A percentile compares a stretch with the other conserved stretches of the same genome.
phyloP scores from a whole-genome alignment of 2,797 vertebrate genomes.

The Lithobates pipiens region DNA sequence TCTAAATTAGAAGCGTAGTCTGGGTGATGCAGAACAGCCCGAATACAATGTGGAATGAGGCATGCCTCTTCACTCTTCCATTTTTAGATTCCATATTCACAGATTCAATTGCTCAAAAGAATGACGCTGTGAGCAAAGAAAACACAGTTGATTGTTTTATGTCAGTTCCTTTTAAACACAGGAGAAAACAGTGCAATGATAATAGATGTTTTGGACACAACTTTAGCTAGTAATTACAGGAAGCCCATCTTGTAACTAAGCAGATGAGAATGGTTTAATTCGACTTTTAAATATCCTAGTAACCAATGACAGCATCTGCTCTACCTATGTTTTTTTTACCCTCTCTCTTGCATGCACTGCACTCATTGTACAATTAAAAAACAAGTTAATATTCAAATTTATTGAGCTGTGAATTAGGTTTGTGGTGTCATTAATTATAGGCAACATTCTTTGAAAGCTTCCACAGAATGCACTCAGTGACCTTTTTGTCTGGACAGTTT shows the following conservation, averaged over 20 bases:
- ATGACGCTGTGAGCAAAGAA: conserved; percentile 12
- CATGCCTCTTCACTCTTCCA: conserved; percentile 37
- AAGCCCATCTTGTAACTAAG: conserved; percentile 48
- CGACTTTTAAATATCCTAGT: conserved; percentile 53
- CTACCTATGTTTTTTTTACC: conserved; percentile 8
- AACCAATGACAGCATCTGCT: conserved; percentile 20
- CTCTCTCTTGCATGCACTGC: not conserved
- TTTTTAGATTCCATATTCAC: conserved; percentile 55
- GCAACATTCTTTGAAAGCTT: not conserved
- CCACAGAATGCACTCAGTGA: not conserved
- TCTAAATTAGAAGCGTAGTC: conserved; percentile 51
- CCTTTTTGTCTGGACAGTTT: conserved; percentile 1
- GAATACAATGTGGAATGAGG: conserved; percentile 22
- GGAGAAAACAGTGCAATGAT: conserved; percentile 32
- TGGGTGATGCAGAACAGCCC: conserved; percentile 35
- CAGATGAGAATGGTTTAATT: conserved; percentile 55
- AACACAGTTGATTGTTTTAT: conserved; percentile 34
- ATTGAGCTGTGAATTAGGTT: conserved; percentile 27
- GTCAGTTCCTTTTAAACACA: conserved; percentile 28
- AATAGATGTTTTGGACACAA: conserved; percentile 54
- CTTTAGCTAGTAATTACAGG: conserved; percentile 57
- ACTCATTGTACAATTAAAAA: conserved; percentile 32
- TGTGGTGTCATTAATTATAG: conserved; percentile 8
- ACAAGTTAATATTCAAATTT: conserved; percentile 33
- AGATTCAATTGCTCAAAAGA: conserved; percentile 46